Percentiles rank a stretch among this genome's conserved stretches.
Conservation (phyloP, 53 echinoderm and acorn worm species). For the Hippasteria phrygiana region DNA sequence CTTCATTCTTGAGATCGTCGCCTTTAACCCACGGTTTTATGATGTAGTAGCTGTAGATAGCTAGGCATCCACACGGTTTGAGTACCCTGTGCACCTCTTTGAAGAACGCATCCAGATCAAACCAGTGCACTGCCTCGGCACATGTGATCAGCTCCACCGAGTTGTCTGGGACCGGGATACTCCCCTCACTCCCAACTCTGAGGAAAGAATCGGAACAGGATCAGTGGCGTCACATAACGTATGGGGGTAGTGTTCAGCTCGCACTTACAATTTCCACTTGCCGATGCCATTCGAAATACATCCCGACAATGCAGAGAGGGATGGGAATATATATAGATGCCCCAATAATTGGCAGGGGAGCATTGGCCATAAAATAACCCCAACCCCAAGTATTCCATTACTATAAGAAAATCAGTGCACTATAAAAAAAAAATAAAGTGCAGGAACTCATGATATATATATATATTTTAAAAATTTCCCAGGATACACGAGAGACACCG, state of each 20-base stretch:
- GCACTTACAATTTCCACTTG: neutral
- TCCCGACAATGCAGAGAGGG: no score
- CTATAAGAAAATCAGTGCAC: no score
- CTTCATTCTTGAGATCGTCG: neutral
- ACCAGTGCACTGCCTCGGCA: slow-evolving; percentile 5
- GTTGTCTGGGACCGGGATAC: slow-evolving; percentile 1
- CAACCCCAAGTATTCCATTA: no score
- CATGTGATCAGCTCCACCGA: slow-evolving; percentile 38
- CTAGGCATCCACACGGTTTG: slow-evolving; percentile 12
- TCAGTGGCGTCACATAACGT: neutral
- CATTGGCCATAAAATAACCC: no score
- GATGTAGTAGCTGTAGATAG: neutral
- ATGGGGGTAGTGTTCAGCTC: neutral
- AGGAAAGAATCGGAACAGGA: neutral
- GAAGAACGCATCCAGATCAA: slow-evolving; percentile 18
- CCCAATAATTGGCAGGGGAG: no score
- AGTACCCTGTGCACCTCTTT: slow-evolving; percentile 15
- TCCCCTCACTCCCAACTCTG: slow-evolving; percentile 28
- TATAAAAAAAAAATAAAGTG: no score
- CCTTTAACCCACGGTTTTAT: slow-evolving; percentile 3
- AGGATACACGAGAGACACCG: no score
- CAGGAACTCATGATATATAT: no score
- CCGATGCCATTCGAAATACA: neutral
- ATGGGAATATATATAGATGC: no score
- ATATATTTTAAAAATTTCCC: no score